Evolutionary conservation across 2,113 vertebrate genomes (phyloP).

Genomic region (Gobius niger): DNA sequence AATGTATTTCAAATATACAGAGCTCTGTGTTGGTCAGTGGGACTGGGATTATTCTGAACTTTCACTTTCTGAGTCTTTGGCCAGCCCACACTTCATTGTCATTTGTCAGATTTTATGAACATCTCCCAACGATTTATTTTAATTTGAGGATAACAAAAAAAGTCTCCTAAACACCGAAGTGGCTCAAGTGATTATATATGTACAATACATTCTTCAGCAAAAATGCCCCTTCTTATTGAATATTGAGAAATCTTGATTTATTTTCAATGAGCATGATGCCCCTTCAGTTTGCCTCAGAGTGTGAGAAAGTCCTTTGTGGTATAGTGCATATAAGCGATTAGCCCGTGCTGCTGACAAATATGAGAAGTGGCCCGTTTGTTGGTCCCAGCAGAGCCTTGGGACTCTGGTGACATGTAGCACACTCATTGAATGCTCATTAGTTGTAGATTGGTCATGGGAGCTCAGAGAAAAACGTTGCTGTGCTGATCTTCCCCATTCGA

Average conservation of each 20-base stretch:
- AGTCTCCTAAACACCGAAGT: no score
- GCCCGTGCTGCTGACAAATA: constrained; percentile 61
- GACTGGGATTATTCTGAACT: no score
- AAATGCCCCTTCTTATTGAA: background rate
- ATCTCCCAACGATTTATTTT: no score
- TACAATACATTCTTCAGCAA: no score
- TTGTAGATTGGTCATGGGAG: constrained; percentile 77
- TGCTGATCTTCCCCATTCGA: constrained; percentile 59
- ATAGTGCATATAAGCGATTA: constrained; percentile 40
- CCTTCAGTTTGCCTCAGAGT: constrained; percentile 9
- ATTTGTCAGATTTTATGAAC: no score
- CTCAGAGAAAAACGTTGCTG: constrained; percentile 69
- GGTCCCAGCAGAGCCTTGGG: constrained; percentile 40
- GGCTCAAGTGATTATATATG: no score
- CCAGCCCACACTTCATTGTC: no score
- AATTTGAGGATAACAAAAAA: no score
- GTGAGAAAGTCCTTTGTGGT: constrained; percentile 22
- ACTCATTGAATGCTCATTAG: constrained; percentile 73
- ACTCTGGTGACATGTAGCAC: constrained; percentile 61
- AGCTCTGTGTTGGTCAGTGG: no score
- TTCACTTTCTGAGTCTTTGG: no score
- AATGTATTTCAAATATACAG: no score
- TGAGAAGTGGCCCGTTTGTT: constrained; percentile 48
- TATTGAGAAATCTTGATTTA: background rate
- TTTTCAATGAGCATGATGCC: background rate